phyloP scores from a whole-genome alignment of 2,113 vertebrate genomes.

The Archocentrus centrarchus region DNA sequence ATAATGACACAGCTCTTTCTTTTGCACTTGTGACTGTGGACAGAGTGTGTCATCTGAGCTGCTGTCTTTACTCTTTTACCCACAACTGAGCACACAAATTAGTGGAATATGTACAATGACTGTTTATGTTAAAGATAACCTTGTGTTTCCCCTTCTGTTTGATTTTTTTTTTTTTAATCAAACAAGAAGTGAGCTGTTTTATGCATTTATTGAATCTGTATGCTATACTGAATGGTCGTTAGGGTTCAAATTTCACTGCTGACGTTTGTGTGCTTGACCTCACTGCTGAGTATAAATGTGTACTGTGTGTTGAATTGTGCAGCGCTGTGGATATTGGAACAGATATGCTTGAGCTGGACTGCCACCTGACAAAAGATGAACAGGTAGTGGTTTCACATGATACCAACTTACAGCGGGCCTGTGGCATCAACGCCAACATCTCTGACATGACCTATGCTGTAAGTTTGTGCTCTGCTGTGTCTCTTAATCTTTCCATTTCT shows the following conservation, averaged over 20 bases:
- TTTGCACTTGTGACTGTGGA: slow-evolving; percentile 18
- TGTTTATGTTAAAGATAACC: neutral
- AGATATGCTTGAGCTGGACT: slow-evolving; percentile 98
- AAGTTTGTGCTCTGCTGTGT: slow-evolving; percentile 70
- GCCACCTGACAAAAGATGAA: slow-evolving; percentile 95
- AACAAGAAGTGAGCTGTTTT: neutral
- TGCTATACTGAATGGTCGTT: neutral
- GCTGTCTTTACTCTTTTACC: neutral
- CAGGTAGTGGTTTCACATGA: slow-evolving; percentile 97
- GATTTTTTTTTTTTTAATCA: neutral
- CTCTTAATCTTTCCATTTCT: too few relatives aligned
- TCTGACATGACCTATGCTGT: slow-evolving; percentile 89
- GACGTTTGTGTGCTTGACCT: neutral
- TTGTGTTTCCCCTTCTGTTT: neutral
- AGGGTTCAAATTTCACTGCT: neutral
- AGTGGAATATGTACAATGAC: neutral
- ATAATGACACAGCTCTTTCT: neutral
- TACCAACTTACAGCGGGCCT: slow-evolving; percentile 88
- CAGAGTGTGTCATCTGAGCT: slow-evolving; percentile 27
- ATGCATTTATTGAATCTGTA: neutral
- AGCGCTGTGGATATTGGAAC: slow-evolving; percentile 94
- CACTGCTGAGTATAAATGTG: neutral
- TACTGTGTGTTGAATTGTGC: slow-evolving; percentile 36
- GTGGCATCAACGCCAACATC: slow-evolving; percentile 87
- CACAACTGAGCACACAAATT: neutral